These are phyloP conservation scores for Henicopernis longicauda DNA, from an alignment of 2,113 vertebrate species.

Conservation along the genomic window DNA sequence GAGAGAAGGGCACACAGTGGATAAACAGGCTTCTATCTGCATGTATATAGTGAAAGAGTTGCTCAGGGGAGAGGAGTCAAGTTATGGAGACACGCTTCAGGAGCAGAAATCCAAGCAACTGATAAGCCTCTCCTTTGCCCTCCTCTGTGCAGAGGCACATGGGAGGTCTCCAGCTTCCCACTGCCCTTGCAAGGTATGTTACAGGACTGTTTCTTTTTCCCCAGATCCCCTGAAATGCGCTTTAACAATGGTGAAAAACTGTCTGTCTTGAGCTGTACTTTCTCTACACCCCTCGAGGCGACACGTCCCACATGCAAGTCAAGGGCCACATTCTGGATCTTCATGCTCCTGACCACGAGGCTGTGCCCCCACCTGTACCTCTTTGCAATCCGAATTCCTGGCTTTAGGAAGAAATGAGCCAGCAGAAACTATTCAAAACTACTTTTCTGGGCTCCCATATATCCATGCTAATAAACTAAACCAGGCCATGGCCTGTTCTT, in stretches of 20 bases:
- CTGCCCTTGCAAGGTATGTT: background rate
- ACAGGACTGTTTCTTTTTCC: background rate
- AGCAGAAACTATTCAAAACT: background rate
- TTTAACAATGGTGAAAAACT: background rate
- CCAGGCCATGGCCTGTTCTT: background rate
- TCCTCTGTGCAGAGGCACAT: background rate
- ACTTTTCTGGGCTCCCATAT: background rate
- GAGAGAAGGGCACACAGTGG: background rate
- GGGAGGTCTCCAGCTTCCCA: background rate
- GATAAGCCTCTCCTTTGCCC: background rate
- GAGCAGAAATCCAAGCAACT: background rate
- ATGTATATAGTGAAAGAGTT: background rate
- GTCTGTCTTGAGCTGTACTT: background rate
- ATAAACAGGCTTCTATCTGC: background rate
- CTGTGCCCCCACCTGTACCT: background rate
- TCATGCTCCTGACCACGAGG: background rate
- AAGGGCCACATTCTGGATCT: background rate
- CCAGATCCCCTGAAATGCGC: background rate
- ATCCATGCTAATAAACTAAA: background rate
- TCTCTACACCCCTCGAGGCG: background rate
- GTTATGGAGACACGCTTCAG: background rate
- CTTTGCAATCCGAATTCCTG: background rate
- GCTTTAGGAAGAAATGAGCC: background rate
- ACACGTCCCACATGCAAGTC: accelerated
- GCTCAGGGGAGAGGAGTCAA: background rate